Percentiles rank a stretch among this genome's conserved stretches.
Evolutionary conservation across 2,797 vertebrate genomes (phyloP).

Genomic region (Eurystomus glaucurus): DNA sequence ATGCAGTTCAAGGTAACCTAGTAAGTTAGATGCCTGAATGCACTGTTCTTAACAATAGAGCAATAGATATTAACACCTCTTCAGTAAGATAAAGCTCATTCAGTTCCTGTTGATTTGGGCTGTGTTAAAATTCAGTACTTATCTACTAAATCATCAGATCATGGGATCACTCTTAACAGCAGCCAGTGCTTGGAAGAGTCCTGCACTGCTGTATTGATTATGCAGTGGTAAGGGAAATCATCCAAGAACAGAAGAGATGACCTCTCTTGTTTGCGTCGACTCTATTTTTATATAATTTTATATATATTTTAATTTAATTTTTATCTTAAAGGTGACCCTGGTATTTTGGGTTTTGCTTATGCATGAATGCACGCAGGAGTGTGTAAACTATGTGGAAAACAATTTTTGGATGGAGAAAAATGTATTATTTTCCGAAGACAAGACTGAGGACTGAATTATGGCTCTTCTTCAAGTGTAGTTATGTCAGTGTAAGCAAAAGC

Average conservation of each 20-base stretch:
- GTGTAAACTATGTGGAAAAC: not conserved
- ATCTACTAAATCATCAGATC: not conserved
- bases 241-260: not conserved
- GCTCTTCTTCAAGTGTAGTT: not conserved
- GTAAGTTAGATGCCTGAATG: slow-evolving; percentile 16
- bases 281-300: not conserved
- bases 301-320: not conserved
- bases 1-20: slow-evolving; percentile 12
- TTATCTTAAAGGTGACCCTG: not conserved
- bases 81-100: not conserved
- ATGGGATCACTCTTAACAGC: not conserved
- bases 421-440: not conserved
- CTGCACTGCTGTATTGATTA: not conserved
- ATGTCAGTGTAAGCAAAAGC: not conserved
- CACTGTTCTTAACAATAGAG: not conserved
- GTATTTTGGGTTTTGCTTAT: not conserved
- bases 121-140: slow-evolving; percentile 20
- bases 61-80: not conserved
- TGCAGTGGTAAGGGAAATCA: not conserved
- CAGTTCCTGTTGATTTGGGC: not conserved
- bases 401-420: not conserved
- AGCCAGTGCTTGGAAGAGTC: not conserved
- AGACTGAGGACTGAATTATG: not conserved
- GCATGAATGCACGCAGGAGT: not conserved
- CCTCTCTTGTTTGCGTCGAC: not conserved